A percentile compares a stretch with the other conserved stretches of the same genome.
These are phyloP conservation scores for Drosophila kanekoi DNA, from an alignment of 2,888 invertebrate genomes.

Conservation along the genomic window DNA sequence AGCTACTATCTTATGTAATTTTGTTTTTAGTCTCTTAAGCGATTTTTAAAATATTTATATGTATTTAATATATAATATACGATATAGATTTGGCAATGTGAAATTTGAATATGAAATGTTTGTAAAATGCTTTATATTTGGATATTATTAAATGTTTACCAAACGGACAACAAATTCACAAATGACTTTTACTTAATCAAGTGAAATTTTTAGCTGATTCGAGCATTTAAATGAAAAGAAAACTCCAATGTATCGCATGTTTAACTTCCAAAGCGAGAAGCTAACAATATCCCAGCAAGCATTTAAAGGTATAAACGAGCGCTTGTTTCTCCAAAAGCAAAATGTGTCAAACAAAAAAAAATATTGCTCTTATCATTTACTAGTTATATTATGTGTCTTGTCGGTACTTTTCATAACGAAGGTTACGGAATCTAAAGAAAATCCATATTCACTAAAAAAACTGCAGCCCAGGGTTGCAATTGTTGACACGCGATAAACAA, in stretches of 20 bases:
- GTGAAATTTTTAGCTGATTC: not conserved
- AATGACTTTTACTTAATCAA: slow-evolving; percentile 4
- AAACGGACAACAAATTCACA: slow-evolving; percentile 20
- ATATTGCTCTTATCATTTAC: not conserved
- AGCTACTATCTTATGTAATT: slow-evolving; percentile 20
- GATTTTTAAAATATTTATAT: slow-evolving; percentile 51
- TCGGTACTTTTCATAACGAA: not conserved
- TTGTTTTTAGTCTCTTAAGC: slow-evolving; percentile 46
- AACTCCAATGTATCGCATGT: not conserved
- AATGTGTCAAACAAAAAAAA: not conserved
- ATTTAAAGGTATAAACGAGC: not conserved
- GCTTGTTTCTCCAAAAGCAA: not conserved
- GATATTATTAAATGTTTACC: slow-evolving; percentile 77
- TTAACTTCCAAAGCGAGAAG: not conserved
- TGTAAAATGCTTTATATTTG: slow-evolving; percentile 78
- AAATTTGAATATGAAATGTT: slow-evolving; percentile 65
- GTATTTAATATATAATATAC: slow-evolving; percentile 49
- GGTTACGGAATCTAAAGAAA: not conserved
- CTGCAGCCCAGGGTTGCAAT: too few relatives aligned
- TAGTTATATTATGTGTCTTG: not conserved
- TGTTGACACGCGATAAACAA: too few relatives aligned
- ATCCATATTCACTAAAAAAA: too few relatives aligned
- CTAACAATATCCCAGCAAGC: not conserved
- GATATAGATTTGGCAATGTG: slow-evolving; percentile 62
- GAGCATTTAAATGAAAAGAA: too few relatives aligned